These are phyloP conservation scores for Drosophila parabipectinata DNA, from an alignment of 1,140 invertebrate species.

Conservation along the genomic window DNA sequence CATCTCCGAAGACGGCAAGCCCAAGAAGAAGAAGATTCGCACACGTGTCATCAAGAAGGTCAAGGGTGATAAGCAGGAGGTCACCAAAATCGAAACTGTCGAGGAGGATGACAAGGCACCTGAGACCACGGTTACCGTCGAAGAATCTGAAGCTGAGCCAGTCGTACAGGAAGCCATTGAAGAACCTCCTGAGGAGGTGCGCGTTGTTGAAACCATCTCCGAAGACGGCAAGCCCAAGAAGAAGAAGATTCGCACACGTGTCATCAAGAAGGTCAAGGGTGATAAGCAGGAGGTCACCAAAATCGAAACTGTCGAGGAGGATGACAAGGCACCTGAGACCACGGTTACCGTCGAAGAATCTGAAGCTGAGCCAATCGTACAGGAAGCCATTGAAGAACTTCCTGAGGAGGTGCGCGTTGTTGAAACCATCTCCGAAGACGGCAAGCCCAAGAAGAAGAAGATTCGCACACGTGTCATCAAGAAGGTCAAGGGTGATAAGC, in stretches of 20 bases:
- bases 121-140: not conserved
- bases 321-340: not conserved
- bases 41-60: not conserved
- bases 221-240: not conserved
- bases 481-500: not conserved
- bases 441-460: not conserved
- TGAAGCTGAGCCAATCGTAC: not conserved
- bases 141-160: not conserved
- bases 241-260: not conserved
- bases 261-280: conserved; percentile 1
- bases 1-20: not conserved
- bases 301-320: not conserved
- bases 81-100: not conserved
- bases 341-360: not conserved
- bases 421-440: not conserved
- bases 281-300: not conserved
- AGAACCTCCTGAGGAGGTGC: not conserved
- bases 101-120: not conserved
- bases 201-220: not conserved
- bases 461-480: not conserved
- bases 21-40: not conserved
- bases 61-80: not conserved
- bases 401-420: not conserved
- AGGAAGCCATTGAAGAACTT: not conserved
- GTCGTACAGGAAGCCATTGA: not conserved